A percentile compares a stretch with the other conserved stretches of the same genome.
phyloP scores from a whole-genome alignment of 1,140 invertebrate genomes.

The Calosoma granatense region DNA sequence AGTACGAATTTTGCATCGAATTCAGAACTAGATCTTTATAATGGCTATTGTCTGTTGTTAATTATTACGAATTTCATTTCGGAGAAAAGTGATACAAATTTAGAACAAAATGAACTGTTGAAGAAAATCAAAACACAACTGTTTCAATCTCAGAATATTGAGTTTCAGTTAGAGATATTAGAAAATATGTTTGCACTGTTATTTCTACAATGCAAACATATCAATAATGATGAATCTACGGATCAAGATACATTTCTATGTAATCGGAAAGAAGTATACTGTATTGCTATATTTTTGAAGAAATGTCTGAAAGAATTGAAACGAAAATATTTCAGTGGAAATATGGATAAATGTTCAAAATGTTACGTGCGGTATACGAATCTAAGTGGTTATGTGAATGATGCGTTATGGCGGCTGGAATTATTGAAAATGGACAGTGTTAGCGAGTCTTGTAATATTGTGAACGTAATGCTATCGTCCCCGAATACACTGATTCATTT shows the following conservation, averaged over 20 bases:
- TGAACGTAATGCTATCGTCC: slow-evolving; percentile 29
- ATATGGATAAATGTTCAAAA: slow-evolving; percentile 18
- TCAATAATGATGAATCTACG: slow-evolving; percentile 11
- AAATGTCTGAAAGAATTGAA: slow-evolving; percentile 22
- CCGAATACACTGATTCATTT: slow-evolving; percentile 29
- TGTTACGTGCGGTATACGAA: slow-evolving; percentile 20
- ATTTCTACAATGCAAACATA: slow-evolving; percentile 21
- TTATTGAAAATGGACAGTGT: slow-evolving; percentile 21
- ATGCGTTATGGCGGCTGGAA: slow-evolving; percentile 29
- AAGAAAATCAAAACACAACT: slow-evolving; percentile 20
- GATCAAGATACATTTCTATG: slow-evolving; percentile 23
- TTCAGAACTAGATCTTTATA: slow-evolving; percentile 18
- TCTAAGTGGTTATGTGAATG: slow-evolving; percentile 24
- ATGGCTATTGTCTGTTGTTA: slow-evolving; percentile 21
- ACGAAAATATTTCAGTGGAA: slow-evolving; percentile 16
- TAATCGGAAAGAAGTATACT: slow-evolving; percentile 23
- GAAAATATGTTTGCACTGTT: slow-evolving; percentile 27
- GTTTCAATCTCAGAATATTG: slow-evolving; percentile 17
- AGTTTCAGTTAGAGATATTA: slow-evolving; percentile 26
- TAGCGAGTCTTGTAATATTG: slow-evolving; percentile 19
- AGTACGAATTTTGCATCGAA: neutral
- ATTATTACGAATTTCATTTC: slow-evolving; percentile 19
- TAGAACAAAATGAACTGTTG: slow-evolving; percentile 15
- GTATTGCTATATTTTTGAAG: slow-evolving; percentile 25
- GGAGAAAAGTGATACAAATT: slow-evolving; percentile 11